phyloP scores from a whole-genome alignment of 2,113 vertebrate genomes.

The Columba janthina region DNA sequence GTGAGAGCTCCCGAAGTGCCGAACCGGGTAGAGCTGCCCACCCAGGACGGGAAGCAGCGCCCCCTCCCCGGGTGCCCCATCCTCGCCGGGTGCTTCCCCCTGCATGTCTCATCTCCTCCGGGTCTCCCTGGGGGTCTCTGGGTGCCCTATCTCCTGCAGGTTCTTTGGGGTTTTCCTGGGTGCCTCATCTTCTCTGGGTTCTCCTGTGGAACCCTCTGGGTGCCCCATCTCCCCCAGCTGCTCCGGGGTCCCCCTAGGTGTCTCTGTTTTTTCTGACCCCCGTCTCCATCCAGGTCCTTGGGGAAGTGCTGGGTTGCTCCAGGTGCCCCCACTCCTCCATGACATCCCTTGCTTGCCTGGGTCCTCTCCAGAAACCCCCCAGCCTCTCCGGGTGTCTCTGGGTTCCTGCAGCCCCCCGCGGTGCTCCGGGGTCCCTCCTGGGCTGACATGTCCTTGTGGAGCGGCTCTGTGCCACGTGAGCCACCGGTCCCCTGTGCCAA shows the following conservation, averaged over 20 bases:
- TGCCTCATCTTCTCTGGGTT: no score
- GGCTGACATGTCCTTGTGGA: not conserved
- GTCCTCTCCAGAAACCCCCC: not conserved
- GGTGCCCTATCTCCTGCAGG: not conserved
- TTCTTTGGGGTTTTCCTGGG: not conserved
- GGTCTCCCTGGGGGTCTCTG: no score
- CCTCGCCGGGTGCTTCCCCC: not conserved
- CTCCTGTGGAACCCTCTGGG: no score
- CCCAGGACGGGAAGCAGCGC: not conserved
- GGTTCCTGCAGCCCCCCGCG: not conserved
- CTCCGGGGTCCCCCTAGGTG: no score
- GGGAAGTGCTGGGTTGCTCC: not conserved
- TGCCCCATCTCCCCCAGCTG: not conserved
- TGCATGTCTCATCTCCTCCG: not conserved
- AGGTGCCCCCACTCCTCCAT: accelerated
- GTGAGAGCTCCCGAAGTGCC: slow-evolving; percentile 57
- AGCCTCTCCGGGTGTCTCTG: not conserved
- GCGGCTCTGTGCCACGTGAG: not conserved
- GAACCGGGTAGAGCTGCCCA: not conserved
- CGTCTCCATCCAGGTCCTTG: not conserved
- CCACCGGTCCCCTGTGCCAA: not conserved
- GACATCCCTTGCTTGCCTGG: not conserved
- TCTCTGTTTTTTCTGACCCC: not conserved
- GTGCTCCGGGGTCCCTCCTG: not conserved
- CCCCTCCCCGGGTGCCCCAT: not conserved